phyloP scores from a whole-genome alignment of 2,888 invertebrate genomes.

The Dendrolimus pini region DNA sequence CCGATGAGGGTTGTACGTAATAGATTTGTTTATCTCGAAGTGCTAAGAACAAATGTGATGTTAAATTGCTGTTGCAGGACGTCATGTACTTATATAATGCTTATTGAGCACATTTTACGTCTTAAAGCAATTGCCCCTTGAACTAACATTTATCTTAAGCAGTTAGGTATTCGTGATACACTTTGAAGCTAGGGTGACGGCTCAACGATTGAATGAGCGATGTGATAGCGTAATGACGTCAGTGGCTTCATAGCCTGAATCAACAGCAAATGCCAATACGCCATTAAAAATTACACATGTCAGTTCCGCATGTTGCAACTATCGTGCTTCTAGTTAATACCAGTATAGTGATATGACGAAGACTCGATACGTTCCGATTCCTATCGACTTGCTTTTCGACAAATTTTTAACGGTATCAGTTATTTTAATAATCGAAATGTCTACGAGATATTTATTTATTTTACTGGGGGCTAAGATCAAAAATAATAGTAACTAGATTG shows the following conservation, averaged over 20 bases:
- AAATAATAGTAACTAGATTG: too few relatives aligned
- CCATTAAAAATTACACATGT: slow-evolving; percentile 26
- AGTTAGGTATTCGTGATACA: neutral
- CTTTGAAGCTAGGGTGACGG: slow-evolving; percentile 1
- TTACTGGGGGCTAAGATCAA: too few relatives aligned
- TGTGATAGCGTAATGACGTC: slow-evolving; percentile 36
- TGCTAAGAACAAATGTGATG: too few relatives aligned
- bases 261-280: slow-evolving; percentile 36
- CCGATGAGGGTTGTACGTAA: too few relatives aligned
- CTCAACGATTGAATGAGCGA: slow-evolving; percentile 25
- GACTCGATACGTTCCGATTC: too few relatives aligned
- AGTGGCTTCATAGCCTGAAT: slow-evolving; percentile 29
- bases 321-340: slow-evolving; percentile 17
- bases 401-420: too few relatives aligned
- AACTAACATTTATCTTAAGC: neutral
- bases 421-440: too few relatives aligned
- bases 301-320: slow-evolving; percentile 38
- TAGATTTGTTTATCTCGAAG: too few relatives aligned
- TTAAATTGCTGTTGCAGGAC: too few relatives aligned
- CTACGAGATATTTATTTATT: too few relatives aligned
- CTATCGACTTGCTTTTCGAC: too few relatives aligned
- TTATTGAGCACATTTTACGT: neutral
- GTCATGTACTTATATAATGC: neutral
- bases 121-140: neutral
- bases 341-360: neutral